These are phyloP conservation scores for Natator depressus DNA, from an alignment of 2,113 vertebrate genomes.

Conservation along the genomic window DNA sequence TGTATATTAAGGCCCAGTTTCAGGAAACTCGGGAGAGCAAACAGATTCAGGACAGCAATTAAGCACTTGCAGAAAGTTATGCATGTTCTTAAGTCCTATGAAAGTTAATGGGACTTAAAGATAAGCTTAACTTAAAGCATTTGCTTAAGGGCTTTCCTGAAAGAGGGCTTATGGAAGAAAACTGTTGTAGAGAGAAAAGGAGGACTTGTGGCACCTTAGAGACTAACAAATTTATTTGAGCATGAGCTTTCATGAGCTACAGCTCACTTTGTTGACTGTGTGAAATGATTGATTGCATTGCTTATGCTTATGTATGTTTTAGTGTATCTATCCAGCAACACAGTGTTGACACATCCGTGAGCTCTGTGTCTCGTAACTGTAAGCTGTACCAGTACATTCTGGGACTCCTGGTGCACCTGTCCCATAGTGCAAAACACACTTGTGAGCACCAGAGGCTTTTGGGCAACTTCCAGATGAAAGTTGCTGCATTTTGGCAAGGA, in stretches of 20 bases:
- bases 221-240: no score
- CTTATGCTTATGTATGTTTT: not conserved
- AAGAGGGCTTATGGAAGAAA: not conserved
- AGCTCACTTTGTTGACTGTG: not conserved
- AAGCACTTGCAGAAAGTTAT: not conserved
- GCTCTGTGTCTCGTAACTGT: not conserved
- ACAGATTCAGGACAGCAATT: not conserved
- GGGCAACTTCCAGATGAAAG: not conserved
- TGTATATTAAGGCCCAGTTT: not conserved
- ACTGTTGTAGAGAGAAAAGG: not conserved
- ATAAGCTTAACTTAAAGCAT: not conserved
- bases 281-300: not conserved
- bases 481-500: not conserved
- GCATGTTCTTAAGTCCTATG: not conserved
- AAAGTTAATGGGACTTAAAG: not conserved
- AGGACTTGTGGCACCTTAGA: no score
- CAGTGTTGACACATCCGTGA: not conserved
- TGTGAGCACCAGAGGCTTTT: not conserved
- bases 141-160: not conserved
- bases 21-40: not conserved
- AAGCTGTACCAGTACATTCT: fast-evolving
- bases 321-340: not conserved
- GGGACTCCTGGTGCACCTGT: not conserved
- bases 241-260: no score
- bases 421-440: not conserved